Base-by-base conservation (phyloP, 2,113 vertebrate species). In the Vicugna pacos region DNA sequence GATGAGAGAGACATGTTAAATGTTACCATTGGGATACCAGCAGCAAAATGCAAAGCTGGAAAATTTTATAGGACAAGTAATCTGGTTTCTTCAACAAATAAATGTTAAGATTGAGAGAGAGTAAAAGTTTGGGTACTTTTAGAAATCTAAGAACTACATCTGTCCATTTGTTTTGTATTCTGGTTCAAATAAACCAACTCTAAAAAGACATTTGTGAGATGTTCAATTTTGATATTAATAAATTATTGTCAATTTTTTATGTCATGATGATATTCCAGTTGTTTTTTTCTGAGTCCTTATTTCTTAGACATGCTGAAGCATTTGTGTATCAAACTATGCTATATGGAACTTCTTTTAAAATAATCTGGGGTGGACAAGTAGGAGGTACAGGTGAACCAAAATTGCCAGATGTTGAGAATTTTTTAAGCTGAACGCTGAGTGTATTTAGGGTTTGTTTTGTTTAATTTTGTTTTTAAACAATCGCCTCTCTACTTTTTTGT, bases 271-370 rank as follows among this genome's bases (percentile, higher is more conserved):
- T 82, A 65, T 65, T 79, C 13, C 9, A 48, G 16, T 15, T 64
- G 8, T 70, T 38, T 76, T 86, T 72, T 50, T 64, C 67, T 32
- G 26, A 64, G 22, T 64, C 32, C 8, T 75, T 88, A 73, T 80
- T 84, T 82, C 58, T 69, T 70, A 56, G 8, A 32, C 14, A 58
- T 35, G 15, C 16, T 89, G 9, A 76, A 60, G 8, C 91, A 88
- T 75, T 90, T 84, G 52, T 72, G 6, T 13, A 89, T 84, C 76
- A 50, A 93, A 89, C 28, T 50, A 52, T 28, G n/a, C 19, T 24
- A 80, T 32, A 7, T 65, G 30, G 46, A 58, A 82, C 76, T 97
- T 92, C 76, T 69, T 88, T 81, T 83, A 86, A 85, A 94, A 56
- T 93, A 73, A 56, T 26, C 30, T 95, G 15, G 17, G 30, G 10